Evolutionary conservation across 1,140 invertebrate genomes (phyloP), one percentile per base, ranked within the genome.

Genomic region (Drosophila equinoxialis): DNA sequence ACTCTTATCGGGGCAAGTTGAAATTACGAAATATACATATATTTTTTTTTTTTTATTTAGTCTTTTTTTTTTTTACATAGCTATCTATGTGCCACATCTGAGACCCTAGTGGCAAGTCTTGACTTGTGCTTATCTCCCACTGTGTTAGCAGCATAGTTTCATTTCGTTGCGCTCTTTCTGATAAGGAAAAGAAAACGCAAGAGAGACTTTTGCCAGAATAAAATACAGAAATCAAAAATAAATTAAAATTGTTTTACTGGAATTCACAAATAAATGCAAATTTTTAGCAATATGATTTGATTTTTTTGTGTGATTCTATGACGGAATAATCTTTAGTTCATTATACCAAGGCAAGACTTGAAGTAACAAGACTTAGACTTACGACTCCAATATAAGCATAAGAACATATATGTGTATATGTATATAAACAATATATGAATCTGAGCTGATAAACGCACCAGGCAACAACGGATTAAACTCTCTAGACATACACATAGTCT

Each of bases 401-500:
- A 26, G 4, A 54, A 20, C 10, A 54, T 23, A 26, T 3, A 23
- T 45, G 2, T 23, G 6, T 11, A 45, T 30, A 30, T 30, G 5
- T 17, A 23, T 23, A 23, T 30, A 6, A 26, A 26, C 23, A 3
- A 26, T 30, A 30, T 30, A 30, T 6, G 30, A 30, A 30, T 33
- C 51, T 61, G 41, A 48, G 62, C 67, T 89, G 83, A 83, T 87
- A 79, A 87, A 83, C 45, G 14, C 45, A 70, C 79, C 82, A 87
- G 66, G 83, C 82, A 87, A 87, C 83, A 89, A 80, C 76, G 83
- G 68, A 74, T 77, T 80, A 79, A 77, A 65, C 58, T 51, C 55
- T 59, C 45, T 69, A 33, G 71, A 76, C 62, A 26, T 66, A 45
- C 54, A 73, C 17, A 33, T 17, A 10, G 6, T 63, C 33, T 17